Evolutionary conservation across 2,888 invertebrate genomes (phyloP).

Genomic region (Icerya purchasi): DNA sequence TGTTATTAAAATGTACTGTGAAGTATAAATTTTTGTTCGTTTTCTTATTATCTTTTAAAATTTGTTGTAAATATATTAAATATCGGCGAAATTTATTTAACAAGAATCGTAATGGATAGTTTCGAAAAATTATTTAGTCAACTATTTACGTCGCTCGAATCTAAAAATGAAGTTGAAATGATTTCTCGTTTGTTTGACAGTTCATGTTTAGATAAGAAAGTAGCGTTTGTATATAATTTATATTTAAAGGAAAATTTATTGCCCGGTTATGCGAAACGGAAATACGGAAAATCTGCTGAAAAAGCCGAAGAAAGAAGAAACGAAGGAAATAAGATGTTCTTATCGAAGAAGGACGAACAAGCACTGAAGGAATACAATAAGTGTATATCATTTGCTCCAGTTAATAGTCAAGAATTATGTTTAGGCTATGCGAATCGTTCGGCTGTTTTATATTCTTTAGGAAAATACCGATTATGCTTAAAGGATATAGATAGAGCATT

Average conservation of each 20-base stretch:
- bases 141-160: background rate
- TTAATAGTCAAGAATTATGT: constrained; percentile 33
- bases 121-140: background rate
- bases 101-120: background rate
- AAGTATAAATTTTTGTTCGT: too few species aligned
- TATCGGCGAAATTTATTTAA: background rate
- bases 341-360: constrained; percentile 29
- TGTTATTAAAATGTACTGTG: too few species aligned
- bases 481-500: constrained; percentile 37
- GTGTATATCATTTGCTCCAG: constrained; percentile 37
- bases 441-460: constrained; percentile 37
- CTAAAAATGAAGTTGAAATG: background rate
- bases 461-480: constrained; percentile 38
- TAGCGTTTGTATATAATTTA: constrained; percentile 5
- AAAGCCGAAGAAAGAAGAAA: background rate
- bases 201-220: constrained; percentile 3
- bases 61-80: too few species aligned
- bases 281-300: background rate
- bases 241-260: background rate
- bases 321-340: constrained; percentile 28
- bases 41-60: too few species aligned
- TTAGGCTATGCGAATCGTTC: constrained; percentile 47
- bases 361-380: constrained; percentile 38
- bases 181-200: background rate
- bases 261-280: too few species aligned